Conservation (phyloP, 1,140 invertebrate species). For the Cyphomyrmex costatus region DNA sequence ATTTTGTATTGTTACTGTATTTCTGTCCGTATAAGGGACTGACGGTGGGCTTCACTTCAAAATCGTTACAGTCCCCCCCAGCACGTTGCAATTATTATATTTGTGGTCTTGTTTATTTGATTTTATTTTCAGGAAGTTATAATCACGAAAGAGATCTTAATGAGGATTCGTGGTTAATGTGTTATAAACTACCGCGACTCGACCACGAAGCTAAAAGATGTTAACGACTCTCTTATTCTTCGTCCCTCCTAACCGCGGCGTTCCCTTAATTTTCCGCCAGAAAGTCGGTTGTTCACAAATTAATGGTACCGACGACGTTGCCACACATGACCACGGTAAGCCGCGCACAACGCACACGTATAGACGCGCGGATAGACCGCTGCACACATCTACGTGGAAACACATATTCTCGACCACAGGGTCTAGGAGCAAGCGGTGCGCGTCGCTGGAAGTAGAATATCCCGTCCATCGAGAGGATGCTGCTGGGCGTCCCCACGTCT, state of each 20-base stretch:
- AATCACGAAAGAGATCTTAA: background rate
- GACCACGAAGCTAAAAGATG: constrained; percentile 5
- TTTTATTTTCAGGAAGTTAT: background rate
- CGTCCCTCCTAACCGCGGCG: constrained; percentile 8
- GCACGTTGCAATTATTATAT: background rate
- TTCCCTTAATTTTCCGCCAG: constrained; percentile 51
- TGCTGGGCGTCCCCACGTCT: constrained; percentile 48
- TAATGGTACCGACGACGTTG: constrained; percentile 50
- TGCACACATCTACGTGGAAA: background rate
- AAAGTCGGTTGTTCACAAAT: constrained; percentile 55
- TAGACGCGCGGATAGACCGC: background rate
- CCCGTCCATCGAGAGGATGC: constrained; percentile 65
- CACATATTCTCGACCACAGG: constrained; percentile 34
- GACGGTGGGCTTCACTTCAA: background rate
- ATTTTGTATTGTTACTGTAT: constrained; percentile 5
- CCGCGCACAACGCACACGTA: background rate
- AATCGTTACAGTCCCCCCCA: background rate
- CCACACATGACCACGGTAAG: constrained; percentile 56
- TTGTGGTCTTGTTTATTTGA: background rate
- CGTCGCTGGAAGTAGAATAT: constrained; percentile 47
- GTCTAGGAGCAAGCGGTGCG: constrained; percentile 34
- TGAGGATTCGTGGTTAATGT: background rate
- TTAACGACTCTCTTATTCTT: constrained; percentile 34
- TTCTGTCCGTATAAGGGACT: background rate
- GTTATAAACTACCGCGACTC: background rate